Evolutionary conservation across 2,888 invertebrate genomes (phyloP), one percentile per base, ranked within the genome.

Genomic region (Dicranocentrus wangi): DNA sequence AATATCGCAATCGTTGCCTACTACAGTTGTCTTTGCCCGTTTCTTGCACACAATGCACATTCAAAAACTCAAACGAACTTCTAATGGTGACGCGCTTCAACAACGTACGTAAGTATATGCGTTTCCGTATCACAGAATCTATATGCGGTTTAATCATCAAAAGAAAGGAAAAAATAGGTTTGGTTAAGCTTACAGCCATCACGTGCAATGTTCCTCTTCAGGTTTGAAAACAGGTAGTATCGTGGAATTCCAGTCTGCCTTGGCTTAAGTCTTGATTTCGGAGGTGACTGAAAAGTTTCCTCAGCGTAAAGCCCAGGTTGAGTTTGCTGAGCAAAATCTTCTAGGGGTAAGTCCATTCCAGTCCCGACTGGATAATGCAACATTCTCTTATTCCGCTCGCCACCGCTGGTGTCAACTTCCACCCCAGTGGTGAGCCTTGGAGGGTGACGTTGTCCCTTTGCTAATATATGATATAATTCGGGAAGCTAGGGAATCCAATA

Each of bases 131-230:
- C n/a, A n/a, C n/a, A n/a, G n/a, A n/a, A n/a, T n/a, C n/a, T n/a
- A n/a, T n/a, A n/a, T n/a, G n/a, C n/a, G n/a, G n/a, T n/a, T n/a
- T 32, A 32, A 32, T 32, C 32, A 32, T 32, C 7, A 47, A 2
- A 47, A 47, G n/a, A 47, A 47, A n/a, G 15, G 47, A 47, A 47
- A 47, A 47, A 47, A 47, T 39, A 39, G 39, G 39, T 47, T n/a
- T 47, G n/a, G n/a, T n/a, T n/a, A 47, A 47, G 76, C 81, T 81
- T 76, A 81, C 81, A 81, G 55, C 81, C 81, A 76, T 81, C 81
- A 17, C 81, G 47, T 25, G 81, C 73, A 27, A 55, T 17, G 32
- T 60, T 60, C 70, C 81, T 70, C 43, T 81, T 81, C n/a, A 81
- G 28, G 55, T 76, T 81, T 21, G 76, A 66, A 32, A 69, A 73